phyloP scores from a whole-genome alignment of 2,888 invertebrate species.

The Lottia scabra region DNA sequence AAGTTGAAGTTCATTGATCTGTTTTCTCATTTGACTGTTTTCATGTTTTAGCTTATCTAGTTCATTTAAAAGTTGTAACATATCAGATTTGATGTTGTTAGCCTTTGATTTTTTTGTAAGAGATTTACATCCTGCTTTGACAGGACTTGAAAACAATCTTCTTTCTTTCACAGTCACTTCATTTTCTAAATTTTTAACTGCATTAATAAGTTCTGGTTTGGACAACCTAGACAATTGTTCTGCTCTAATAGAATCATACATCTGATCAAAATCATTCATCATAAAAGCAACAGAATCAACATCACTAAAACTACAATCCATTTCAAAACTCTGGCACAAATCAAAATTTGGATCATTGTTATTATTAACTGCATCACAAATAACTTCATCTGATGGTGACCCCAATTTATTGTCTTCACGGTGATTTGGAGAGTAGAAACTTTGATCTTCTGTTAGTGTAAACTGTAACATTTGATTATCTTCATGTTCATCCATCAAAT shows the following conservation, averaged over 20 bases:
- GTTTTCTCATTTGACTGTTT: slow-evolving; percentile 30
- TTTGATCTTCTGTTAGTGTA: slow-evolving; percentile 18
- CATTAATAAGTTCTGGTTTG: slow-evolving; percentile 27
- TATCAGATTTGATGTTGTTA: not conserved
- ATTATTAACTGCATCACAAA: not conserved
- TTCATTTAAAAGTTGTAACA: slow-evolving; percentile 12
- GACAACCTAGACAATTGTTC: slow-evolving; percentile 30
- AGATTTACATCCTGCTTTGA: not conserved
- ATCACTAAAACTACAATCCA: not conserved
- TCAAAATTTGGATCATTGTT: slow-evolving; percentile 5
- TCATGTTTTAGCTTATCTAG: slow-evolving; percentile 23
- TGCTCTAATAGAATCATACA: slow-evolving; percentile 19
- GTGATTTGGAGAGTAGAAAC: slow-evolving; percentile 26
- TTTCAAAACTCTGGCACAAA: not conserved
- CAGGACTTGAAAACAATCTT: not conserved
- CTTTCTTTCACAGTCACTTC: slow-evolving; percentile 13
- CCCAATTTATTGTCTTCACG: not conserved
- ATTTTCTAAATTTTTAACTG: slow-evolving; percentile 27
- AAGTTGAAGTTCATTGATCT: slow-evolving; percentile 31
- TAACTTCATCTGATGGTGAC: not conserved
- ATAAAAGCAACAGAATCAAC: slow-evolving; percentile 27
- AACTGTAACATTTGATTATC: slow-evolving; percentile 15
- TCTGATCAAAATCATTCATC: slow-evolving; percentile 33
- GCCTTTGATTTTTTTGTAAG: not conserved
- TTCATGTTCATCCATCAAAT: slow-evolving; percentile 46